A percentile compares a stretch with the other conserved stretches of the same genome.
Evolutionary conservation across 2,888 invertebrate species (phyloP).

Genomic region (Dascillus cervinus): DNA sequence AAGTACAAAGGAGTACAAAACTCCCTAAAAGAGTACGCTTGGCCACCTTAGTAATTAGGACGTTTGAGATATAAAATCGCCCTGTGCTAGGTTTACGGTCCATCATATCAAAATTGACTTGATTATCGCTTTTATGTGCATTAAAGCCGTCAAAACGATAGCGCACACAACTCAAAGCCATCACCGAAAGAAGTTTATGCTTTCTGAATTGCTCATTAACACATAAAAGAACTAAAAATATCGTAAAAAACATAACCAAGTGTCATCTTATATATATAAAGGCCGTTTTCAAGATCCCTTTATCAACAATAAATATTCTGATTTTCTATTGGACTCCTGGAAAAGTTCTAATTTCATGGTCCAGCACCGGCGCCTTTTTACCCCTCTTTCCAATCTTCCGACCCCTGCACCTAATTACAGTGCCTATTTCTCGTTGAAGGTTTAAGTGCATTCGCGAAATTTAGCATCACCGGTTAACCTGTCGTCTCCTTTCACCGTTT

Average conservation of each 20-base stretch:
- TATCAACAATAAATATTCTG: conserved; percentile 31
- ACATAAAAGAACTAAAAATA: conserved; percentile 25
- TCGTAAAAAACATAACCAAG: conserved; percentile 22
- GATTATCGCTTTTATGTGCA: too few relatives aligned
- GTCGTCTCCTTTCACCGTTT: conserved; percentile 14
- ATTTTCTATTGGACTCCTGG: conserved; percentile 34
- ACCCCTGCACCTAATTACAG: conserved; percentile 39
- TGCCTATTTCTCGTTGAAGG: conserved; percentile 36
- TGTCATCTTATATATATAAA: conserved; percentile 22
- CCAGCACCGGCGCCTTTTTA: conserved; percentile 33
- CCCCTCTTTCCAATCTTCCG: conserved; percentile 35
- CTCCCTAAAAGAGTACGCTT: too few relatives aligned
- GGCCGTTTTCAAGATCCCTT: conserved; percentile 20
- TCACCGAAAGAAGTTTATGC: conserved; percentile 19
- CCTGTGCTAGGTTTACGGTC: too few relatives aligned
- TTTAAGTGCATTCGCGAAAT: too few relatives aligned
- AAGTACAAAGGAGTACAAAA: too few relatives aligned
- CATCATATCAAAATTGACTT: too few relatives aligned
- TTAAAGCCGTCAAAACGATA: conserved; percentile 6
- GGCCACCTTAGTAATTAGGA: too few relatives aligned
- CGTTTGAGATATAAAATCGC: too few relatives aligned
- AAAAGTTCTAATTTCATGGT: conserved; percentile 40
- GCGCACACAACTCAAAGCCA: conserved; percentile 13
- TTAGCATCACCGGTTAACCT: too few relatives aligned
- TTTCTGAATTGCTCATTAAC: conserved; percentile 22